A percentile compares a stretch with the other conserved stretches of the same genome.
Conservation (phyloP, 2,113 vertebrate species). For the Paracanthobrama guichenoti region DNA sequence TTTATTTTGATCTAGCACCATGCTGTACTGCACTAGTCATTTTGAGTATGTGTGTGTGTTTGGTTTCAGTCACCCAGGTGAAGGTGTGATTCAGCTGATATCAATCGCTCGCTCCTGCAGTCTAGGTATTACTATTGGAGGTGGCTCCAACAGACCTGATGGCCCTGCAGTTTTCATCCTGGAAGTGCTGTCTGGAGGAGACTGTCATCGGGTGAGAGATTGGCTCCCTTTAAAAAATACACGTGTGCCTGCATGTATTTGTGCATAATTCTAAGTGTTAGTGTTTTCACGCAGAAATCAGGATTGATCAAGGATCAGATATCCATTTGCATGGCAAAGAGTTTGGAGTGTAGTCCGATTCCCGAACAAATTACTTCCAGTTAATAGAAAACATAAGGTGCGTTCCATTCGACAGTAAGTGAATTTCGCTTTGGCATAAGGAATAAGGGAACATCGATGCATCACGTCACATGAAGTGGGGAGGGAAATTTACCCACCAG, state of each 20-base stretch:
- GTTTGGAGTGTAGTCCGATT: too few relatives aligned
- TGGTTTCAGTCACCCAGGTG: constrained; percentile 75
- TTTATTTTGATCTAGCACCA: neutral
- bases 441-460: too few relatives aligned
- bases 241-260: neutral
- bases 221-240: neutral
- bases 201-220: constrained; percentile 80
- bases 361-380: too few relatives aligned
- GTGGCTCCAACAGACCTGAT: constrained; percentile 84
- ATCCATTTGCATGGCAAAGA: too few relatives aligned
- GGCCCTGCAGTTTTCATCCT: constrained; percentile 88
- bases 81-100: constrained; percentile 86
- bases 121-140: constrained; percentile 82
- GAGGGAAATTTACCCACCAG: too few relatives aligned
- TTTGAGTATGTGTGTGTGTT: constrained; percentile 13
- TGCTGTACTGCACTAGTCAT: neutral
- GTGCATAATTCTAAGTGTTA: neutral
- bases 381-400: too few relatives aligned
- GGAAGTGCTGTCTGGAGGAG: constrained; percentile 84
- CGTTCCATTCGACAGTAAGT: too few relatives aligned
- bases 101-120: constrained; percentile 77
- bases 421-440: too few relatives aligned
- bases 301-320: neutral
- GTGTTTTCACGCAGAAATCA: neutral
- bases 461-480: too few relatives aligned